Base-by-base conservation (phyloP, 2,797 vertebrate genomes). In the Urophycis tenuis region DNA sequence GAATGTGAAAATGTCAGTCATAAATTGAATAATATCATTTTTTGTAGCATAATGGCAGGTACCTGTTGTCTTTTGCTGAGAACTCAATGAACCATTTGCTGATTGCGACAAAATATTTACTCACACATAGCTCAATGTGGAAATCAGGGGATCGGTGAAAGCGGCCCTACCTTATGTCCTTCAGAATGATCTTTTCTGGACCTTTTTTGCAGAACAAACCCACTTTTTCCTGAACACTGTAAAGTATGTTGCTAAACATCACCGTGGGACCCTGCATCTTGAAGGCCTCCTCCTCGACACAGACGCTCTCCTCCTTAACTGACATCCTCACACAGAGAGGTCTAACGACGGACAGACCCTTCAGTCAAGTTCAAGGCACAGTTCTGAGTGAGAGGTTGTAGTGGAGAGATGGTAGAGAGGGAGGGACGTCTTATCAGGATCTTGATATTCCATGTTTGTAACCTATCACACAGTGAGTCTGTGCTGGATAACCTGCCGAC, bases 111-210 rank as follows among this genome's bases (percentile, higher is more conserved):
- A 41, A 41, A 41, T 17, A 60, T 4, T 9, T 29, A 67, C 25
- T 25, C 25, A 67, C 60, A 67, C 25, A 67, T 67, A 25, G 25
- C 2, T 29, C 29, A 29, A 29, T 25, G 29, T 29, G 14, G 10
- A n/a, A 25, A 67, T 29, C 60, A 29, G 60, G 60, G 12, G n/a
- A 25, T 29, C 29, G 25, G 60, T 67, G 14, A 53, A 53, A 67
- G 60, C 25, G 5, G n/a, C 75, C 89, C 34, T 87, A 92, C 93
- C 93, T 93, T 69, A 94, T 90, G 82, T 91, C 83, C 82, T 86
- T 92, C 22, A 94, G 91, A 81, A 94, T 93, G 31, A 77, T 76
- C 84, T 90, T 92, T 73, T 91, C 87, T 0, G 86, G 79, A 19
- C 88, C 88, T 12, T 29, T 86, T 74, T 79, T 91, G 53, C 82